A percentile compares a stretch with the other conserved stretches of the same genome.
Conservation (phyloP, 1,140 invertebrate genomes). For the Hypsibius dujardini region DNA sequence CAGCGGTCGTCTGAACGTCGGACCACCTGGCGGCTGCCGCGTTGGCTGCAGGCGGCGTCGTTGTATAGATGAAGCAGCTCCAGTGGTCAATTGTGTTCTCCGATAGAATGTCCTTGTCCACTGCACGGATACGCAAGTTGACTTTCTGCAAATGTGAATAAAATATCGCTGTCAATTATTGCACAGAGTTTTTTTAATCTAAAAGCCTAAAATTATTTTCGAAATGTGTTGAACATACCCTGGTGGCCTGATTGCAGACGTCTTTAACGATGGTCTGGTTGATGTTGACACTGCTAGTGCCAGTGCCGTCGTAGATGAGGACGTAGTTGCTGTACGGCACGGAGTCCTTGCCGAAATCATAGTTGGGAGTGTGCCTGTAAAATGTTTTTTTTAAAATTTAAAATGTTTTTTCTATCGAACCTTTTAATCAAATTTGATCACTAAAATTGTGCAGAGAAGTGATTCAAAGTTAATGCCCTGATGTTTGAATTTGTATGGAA, state of each 20-base stretch:
- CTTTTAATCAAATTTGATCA: too few species aligned
- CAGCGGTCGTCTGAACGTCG: neutral
- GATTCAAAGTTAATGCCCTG: neutral
- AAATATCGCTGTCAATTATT: too few species aligned
- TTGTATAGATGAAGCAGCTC: conserved; percentile 8
- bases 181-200: too few species aligned
- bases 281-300: neutral
- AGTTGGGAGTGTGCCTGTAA: conserved; percentile 6
- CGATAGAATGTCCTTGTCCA: neutral
- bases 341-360: conserved; percentile 12
- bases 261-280: neutral
- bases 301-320: neutral
- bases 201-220: too few species aligned
- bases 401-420: too few species aligned
- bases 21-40: neutral
- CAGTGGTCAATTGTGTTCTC: conserved; percentile 10
- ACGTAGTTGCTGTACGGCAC: conserved; percentile 1
- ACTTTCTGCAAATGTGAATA: conserved; percentile 7
- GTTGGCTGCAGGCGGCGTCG: neutral
- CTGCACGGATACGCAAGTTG: conserved; percentile 4
- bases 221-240: neutral
- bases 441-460: too few species aligned
- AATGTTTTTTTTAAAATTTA: too few species aligned
- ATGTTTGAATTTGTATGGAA: neutral
- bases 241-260: neutral